A percentile compares a stretch with the other conserved stretches of the same genome.
phyloP scores from a whole-genome alignment of 2,888 invertebrate species.

The Drosophila meridiana region DNA sequence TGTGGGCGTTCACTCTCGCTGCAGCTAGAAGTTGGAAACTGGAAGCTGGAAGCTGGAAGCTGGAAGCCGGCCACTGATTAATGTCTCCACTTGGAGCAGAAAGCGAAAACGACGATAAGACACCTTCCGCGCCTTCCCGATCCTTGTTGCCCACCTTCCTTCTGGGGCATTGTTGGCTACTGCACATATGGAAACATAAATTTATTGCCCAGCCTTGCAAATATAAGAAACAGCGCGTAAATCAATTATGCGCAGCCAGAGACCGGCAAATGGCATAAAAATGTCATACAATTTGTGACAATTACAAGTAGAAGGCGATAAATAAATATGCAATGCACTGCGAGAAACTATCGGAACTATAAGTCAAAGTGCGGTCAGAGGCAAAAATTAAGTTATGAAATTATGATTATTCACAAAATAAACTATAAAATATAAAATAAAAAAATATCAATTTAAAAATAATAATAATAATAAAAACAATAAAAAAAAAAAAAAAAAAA shows the following conservation, averaged over 20 bases:
- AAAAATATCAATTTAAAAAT: too few species aligned
- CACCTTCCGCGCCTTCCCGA: conserved; percentile 18
- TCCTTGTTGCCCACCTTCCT: neutral
- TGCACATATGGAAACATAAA: conserved; percentile 44
- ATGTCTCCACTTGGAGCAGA: conserved; percentile 66
- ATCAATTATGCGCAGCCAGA: conserved; percentile 71
- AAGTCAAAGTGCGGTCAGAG: neutral
- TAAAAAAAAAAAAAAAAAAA: too few species aligned
- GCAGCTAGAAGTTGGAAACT: conserved; percentile 10
- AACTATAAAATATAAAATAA: too few species aligned
- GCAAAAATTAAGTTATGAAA: neutral
- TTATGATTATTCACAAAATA: too few species aligned
- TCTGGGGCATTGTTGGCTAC: conserved; percentile 45
- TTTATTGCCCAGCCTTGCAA: conserved; percentile 63
- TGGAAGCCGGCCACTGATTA: conserved; percentile 55
- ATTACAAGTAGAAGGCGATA: conserved; percentile 78
- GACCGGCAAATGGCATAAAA: conserved; percentile 72
- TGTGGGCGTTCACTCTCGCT: conserved; percentile 60
- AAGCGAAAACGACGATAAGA: conserved; percentile 80
- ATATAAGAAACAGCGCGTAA: conserved; percentile 71
- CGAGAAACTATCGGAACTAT: conserved; percentile 3
- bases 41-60: neutral
- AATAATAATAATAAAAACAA: too few species aligned
- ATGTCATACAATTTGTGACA: conserved; percentile 81
- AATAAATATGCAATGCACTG: conserved; percentile 59